Base-by-base conservation (phyloP, 2,888 invertebrate species). In the Watsonalla cultraria region DNA sequence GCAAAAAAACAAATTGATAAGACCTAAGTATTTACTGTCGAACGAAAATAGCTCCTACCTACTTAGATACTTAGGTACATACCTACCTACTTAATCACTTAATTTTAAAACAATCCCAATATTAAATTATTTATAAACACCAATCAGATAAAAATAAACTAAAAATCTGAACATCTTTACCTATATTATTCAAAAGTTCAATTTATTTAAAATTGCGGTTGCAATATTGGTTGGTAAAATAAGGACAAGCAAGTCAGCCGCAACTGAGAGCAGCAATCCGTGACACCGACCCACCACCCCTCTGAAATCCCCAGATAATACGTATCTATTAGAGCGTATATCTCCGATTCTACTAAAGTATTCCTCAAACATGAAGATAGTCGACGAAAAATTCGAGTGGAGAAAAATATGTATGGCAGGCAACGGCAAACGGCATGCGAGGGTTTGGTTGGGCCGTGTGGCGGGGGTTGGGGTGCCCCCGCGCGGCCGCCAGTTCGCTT, bases 281-380 rank as follows among this genome's bases (percentile, higher is more conserved):
- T 76, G 76, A 74, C 73, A 75, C 72, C 66, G 70, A 77, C 78
- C 79, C 77, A 72, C 70, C 71, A 65, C 66, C 68, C 70, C 77
- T 76, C 73, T 76, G 76, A 81, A 82, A 86, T 86, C 83, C 79
- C 78, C 80, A 82, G 84, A 87, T 86, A 88, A 84, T 85, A 89
- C 85, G 83, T 82, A 86, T 86, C 84, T 86, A 89, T 87, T 88
- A 86, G 83, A 86, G 86, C 84, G 83, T 86, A 85, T 86, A 87
- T 84, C 86, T 86, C 80, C 83, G 86, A 88, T 88, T 86, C 86
- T 81, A 76, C 83, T 82, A 85, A 86, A 89, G 86, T 87, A 89
- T 89, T 89, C 83, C 84, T 87, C 88, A 88, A 89, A 88, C 86
- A 86, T 84, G 83, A 87, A 89, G 86, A 87, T 86, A 86, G 86